phyloP scores from a whole-genome alignment of 2,113 vertebrate species.

The Macaca mulatta region DNA sequence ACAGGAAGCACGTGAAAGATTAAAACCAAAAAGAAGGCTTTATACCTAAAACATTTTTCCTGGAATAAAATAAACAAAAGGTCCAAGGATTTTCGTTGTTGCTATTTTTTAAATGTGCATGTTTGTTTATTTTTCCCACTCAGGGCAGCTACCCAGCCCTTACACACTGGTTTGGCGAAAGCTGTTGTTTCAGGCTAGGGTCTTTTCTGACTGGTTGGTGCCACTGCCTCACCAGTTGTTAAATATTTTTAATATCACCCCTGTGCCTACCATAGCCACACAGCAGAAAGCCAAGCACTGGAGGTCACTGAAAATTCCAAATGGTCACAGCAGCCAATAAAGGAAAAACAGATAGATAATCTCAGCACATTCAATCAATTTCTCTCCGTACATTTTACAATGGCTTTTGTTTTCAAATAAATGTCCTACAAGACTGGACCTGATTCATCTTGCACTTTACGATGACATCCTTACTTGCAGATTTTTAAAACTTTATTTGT shows the following conservation, averaged over 20 bases:
- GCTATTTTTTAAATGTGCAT: neutral
- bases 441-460: neutral
- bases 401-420: conserved; percentile 8
- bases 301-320: conserved; percentile 20
- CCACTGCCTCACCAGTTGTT: neutral
- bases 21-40: neutral
- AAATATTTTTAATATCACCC: neutral
- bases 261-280: neutral
- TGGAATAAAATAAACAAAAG: conserved; percentile 13
- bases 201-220: neutral
- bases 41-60: neutral
- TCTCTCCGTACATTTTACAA: neutral
- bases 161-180: neutral
- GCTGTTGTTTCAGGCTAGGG: neutral
- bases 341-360: neutral
- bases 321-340: neutral
- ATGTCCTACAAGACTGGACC: neutral
- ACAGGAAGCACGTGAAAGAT: neutral
- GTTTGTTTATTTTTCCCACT: neutral
- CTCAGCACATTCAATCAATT: neutral
- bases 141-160: neutral
- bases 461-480: neutral
- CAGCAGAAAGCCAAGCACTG: neutral
- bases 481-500: neutral
- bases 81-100: neutral